A percentile compares a stretch with the other conserved stretches of the same genome.
Conservation (phyloP, 2,113 vertebrate species). For the Sakesphorus luctuosus region DNA sequence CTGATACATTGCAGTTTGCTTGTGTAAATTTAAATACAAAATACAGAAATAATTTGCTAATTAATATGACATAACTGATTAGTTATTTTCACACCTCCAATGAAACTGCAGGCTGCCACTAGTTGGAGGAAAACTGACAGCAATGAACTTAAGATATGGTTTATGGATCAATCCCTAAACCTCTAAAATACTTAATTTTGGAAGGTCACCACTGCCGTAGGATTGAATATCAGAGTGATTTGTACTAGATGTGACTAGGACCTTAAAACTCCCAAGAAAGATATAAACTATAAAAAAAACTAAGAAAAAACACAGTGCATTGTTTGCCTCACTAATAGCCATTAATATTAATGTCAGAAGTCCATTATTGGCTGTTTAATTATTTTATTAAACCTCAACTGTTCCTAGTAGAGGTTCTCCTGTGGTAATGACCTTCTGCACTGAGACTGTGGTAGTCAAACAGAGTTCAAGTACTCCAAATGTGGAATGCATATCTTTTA, state of each 20-base stretch:
- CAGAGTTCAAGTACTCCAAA: neutral
- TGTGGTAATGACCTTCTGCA: neutral
- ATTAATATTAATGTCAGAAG: neutral
- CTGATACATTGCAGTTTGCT: neutral
- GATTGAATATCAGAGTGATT: neutral
- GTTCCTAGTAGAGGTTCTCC: neutral
- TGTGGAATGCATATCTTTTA: neutral
- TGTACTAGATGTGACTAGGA: neutral
- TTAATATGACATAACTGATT: neutral
- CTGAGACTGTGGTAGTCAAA: neutral
- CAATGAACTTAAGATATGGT: neutral
- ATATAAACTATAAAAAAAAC: neutral
- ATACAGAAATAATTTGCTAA: neutral
- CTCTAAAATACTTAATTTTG: neutral
- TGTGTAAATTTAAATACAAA: neutral
- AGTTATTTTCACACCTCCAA: neutral
- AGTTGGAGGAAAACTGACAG: neutral
- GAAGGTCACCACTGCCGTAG: neutral
- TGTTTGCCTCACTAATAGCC: neutral
- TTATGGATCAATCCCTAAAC: neutral
- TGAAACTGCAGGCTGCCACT: neutral
- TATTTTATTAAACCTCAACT: neutral
- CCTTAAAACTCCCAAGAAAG: neutral
- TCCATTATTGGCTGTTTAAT: neutral
- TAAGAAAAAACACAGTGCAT: neutral